Evolutionary conservation across 2,113 vertebrate genomes (phyloP).

Genomic region (Talpa occidentalis): DNA sequence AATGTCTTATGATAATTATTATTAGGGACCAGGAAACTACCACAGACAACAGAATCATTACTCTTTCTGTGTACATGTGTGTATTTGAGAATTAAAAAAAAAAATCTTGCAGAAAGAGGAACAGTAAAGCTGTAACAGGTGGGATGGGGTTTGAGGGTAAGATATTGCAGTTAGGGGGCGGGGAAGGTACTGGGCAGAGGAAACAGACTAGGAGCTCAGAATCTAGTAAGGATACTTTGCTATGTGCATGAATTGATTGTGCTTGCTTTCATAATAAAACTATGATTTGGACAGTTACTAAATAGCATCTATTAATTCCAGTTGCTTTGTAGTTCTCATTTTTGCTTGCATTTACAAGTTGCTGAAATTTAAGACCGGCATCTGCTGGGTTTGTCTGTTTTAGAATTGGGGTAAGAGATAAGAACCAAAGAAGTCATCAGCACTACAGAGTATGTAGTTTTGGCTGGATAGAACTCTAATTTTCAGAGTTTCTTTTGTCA

Average conservation of each 20-base stretch:
- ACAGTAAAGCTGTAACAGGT: neutral
- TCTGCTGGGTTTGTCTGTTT: neutral
- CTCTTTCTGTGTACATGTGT: neutral
- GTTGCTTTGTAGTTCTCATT: constrained; percentile 6
- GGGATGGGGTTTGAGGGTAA: neutral
- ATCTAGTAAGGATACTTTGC: neutral
- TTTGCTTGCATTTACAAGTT: constrained; percentile 8
- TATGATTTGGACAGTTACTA: neutral
- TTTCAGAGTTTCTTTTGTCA: constrained; percentile 13
- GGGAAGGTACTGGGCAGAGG: neutral
- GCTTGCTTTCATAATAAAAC: neutral
- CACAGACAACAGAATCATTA: neutral
- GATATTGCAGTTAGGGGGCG: neutral
- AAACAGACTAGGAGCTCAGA: neutral
- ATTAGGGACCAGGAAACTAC: neutral
- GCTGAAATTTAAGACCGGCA: neutral
- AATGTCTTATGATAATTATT: neutral
- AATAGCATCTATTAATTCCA: neutral
- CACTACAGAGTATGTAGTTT: neutral
- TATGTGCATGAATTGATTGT: neutral
- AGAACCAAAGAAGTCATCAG: neutral
- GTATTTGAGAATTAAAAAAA: neutral
- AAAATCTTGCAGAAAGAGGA: neutral
- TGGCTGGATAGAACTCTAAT: neutral
- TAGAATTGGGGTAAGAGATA: neutral